Evolutionary conservation across 1,140 invertebrate genomes (phyloP), one percentile per base, ranked within the genome.

Genomic region (Drosophila obscura): DNA sequence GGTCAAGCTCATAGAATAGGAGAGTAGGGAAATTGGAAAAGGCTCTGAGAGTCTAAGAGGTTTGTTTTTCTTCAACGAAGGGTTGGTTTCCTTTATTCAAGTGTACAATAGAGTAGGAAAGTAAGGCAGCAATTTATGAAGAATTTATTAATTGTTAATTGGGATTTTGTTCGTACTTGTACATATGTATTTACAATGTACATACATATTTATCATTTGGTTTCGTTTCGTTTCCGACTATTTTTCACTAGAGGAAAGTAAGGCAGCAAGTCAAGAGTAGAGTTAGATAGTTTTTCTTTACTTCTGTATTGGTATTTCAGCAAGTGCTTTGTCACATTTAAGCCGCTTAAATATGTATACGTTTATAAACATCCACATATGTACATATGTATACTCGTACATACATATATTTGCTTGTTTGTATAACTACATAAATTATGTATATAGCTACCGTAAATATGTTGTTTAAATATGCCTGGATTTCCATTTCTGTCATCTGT

Each of bases 201-300:
- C 6, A 7, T 31, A 31, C 8, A 31, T 3, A 61, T 19, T 52
- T 68, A 24, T 72, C 0, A 11, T 39, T 13, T 39, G 5, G 35
- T 31, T 19, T 49, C 22, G 26, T 49, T 69, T 53, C 53, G 35
- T 75, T 76, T 76, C 44, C 44, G 55, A 68, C 73, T 61, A 58
- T 51, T 77, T 53, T 68, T 76, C 49, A 63, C 74, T 77, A 77
- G 53, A 69, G 80, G 80, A 73, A 73, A 84, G 84, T 87, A 88
- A 88, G 84, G 83, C 83, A 87, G 83, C 83, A 73, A 88, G 83
- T 87, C 73, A 80, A 89, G 83, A 87, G 58, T 88, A 77, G 74
- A 87, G 65, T 69, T 39, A 76, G 63, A 19, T 62, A 28, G 35
- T 26, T 51, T 28, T 51, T 26, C 41, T 48, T 1, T 65, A 15